Base-by-base conservation (phyloP, 2,113 vertebrate species). In the Actenoides hombroni region DNA sequence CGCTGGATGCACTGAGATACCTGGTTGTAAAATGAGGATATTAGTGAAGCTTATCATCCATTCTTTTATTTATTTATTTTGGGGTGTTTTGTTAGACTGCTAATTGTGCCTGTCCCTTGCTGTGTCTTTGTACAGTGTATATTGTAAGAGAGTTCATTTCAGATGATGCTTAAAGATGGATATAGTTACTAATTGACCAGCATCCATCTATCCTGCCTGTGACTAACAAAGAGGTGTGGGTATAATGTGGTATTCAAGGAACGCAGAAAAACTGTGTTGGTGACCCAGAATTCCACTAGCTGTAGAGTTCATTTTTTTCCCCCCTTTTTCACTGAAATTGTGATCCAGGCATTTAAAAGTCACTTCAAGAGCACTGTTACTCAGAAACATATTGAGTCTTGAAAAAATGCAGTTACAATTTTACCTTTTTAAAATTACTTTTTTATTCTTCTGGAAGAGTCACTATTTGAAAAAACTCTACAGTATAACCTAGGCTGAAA, bases 161-260 rank as follows among this genome's bases (percentile, higher is more conserved):
- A 67, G 16, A 26, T 75, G 40, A 28, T 26, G 44, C 25, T 44
- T 68, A 18, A 17, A 63, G 61, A 44, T 86, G 49, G 42, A 1
- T 48, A 2, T 13, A 19, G 64, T 60, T 39, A 48, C 29, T 68
- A 16, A 7, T 18, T 86, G 85, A 67, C 7, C 76, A 56, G 68
- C 53, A 37, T 20, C 82, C 68, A 20, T 18, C 86, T 57, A 13
- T 76, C 28, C 48, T 57, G 28, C 61, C 60, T 24, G 54, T 31
- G 56, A 28, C 42, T 23, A 14, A 23, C 39, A 25, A 7, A 46
- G 46, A 48, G n/a, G 5, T 75, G 33, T 17, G 44, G 42, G 28
- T 39, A 16, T 25, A 61, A 13, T 3, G 42, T 0, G 0, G 9
- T 76, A 28, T n/a, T 64, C 37, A 40, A 21, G 35, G 40, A 60